phyloP scores from a whole-genome alignment of 2,797 vertebrate genomes.

The Coregonus sp. region DNA sequence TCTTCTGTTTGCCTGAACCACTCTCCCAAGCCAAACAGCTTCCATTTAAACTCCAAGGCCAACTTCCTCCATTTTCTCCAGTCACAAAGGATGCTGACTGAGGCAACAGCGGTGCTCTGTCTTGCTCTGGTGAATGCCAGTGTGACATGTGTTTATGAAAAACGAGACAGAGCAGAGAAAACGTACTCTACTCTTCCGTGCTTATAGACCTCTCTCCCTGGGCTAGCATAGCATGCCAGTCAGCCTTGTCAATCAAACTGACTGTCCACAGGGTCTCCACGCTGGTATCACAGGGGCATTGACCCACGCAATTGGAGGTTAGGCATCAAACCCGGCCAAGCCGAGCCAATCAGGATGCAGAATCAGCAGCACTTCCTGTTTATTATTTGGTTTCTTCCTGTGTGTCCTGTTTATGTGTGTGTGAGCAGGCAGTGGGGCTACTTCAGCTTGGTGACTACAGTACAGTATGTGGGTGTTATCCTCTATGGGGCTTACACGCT shows the following conservation, averaged over 20 bases:
- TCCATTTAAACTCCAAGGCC: no score
- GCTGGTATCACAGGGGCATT: background rate
- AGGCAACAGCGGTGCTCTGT: background rate
- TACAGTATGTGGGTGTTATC: background rate
- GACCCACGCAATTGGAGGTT: background rate
- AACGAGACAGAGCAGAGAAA: background rate
- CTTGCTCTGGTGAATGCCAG: background rate
- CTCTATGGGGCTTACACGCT: background rate
- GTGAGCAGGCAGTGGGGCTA: background rate
- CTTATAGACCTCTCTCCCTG: background rate
- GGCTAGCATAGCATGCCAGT: background rate
- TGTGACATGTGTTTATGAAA: background rate
- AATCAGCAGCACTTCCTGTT: background rate
- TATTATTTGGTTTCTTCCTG: background rate
- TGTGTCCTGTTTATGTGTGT: background rate
- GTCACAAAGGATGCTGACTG: background rate
- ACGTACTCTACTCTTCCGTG: background rate
- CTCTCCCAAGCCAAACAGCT: background rate
- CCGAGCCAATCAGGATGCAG: slow-evolving; percentile 8
- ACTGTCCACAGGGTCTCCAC: slow-evolving; percentile 6
- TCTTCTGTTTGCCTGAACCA: background rate
- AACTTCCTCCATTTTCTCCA: background rate
- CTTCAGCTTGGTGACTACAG: slow-evolving; percentile 2
- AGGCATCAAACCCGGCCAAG: background rate
- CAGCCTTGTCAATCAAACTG: slow-evolving; percentile 20